Base-by-base conservation (phyloP, 2,113 vertebrate species). In the Smithornis capensis region DNA sequence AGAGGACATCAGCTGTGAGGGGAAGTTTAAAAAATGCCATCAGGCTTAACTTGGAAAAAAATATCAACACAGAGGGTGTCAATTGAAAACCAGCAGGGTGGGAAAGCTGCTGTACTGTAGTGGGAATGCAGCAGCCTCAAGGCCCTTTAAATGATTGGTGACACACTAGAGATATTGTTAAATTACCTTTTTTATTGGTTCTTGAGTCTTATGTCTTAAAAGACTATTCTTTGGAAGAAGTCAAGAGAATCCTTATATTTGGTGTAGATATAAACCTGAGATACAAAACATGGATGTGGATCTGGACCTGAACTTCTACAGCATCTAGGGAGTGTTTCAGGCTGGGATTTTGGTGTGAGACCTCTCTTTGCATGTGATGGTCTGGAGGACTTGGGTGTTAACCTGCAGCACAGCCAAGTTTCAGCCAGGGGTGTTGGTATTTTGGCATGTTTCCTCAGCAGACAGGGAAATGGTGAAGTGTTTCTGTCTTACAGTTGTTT, bases 151-250 rank as follows among this genome's bases (percentile, higher is more conserved):
- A 94, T 97, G 95, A 97, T 93, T 95, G 96, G 96, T 96, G 97
- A 97, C 94, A 97, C 91, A 96, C 96, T 69, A 95, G 95, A 97
- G 96, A 95, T 97, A 96, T 83, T 98, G 96, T 95, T 96, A 97
- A 98, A 98, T 97, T 97, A 95, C 90, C 91, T 98, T 97, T 97
- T 98, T 97, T 97, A 97, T 98, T 98, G 97, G 96, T 97, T 97
- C 97, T 96, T 89, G 95, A 97, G 94, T 95, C 95, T 96, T 96
- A 71, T 79, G 95, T 95, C 83, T 85, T 96, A 97, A 97, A 98
- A 96, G 94, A 92, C 94, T 97, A 90, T 97, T 97, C 92, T 91
- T 96, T 95, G 93, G 94, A 95, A 96, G 96, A 97, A 97, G 91
- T 85, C 94, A 96, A 97, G 96, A 97, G 96, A 95, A 96, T 97